These are phyloP conservation scores for Probaryconus sp. DNA, from an alignment of 1,140 invertebrate species.

Conservation along the genomic window DNA sequence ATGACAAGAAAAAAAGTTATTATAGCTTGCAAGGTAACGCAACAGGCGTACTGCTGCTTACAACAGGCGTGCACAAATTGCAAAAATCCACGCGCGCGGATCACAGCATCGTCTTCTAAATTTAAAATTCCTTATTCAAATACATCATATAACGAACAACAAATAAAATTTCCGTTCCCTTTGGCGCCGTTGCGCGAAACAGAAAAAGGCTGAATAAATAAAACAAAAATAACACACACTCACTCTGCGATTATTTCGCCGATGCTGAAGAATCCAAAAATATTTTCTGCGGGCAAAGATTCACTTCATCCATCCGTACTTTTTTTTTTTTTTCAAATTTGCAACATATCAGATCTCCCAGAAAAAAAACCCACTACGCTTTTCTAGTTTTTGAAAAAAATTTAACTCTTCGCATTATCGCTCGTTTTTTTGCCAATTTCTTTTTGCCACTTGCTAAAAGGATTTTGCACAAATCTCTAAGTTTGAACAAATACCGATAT, in stretches of 20 bases:
- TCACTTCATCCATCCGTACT: slow-evolving; percentile 23
- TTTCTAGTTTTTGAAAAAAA: no score
- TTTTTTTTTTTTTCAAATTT: no score
- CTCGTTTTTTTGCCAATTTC: no score
- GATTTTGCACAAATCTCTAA: no score
- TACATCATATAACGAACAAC: slow-evolving; percentile 13
- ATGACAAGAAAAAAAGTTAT: slow-evolving; percentile 21
- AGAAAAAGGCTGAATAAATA: slow-evolving; percentile 36
- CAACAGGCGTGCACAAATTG: no score
- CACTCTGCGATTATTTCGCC: slow-evolving; percentile 16
- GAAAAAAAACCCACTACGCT: no score
- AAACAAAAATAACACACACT: slow-evolving; percentile 37
- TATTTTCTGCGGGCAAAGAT: slow-evolving; percentile 25
- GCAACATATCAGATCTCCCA: no score
- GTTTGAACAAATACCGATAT: no score
- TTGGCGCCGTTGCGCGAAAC: slow-evolving; percentile 7
- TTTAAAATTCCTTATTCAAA: not conserved
- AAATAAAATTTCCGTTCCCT: slow-evolving; percentile 4
- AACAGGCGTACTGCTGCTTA: slow-evolving; percentile 25
- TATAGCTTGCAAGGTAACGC: slow-evolving; percentile 18
- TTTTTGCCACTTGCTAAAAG: not conserved
- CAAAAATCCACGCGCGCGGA: no score
- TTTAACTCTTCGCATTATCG: no score
- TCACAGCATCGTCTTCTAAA: no score
- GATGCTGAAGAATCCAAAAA: slow-evolving; percentile 39